phyloP scores from a whole-genome alignment of 2,113 vertebrate genomes.

The Oxyura jamaicensis region DNA sequence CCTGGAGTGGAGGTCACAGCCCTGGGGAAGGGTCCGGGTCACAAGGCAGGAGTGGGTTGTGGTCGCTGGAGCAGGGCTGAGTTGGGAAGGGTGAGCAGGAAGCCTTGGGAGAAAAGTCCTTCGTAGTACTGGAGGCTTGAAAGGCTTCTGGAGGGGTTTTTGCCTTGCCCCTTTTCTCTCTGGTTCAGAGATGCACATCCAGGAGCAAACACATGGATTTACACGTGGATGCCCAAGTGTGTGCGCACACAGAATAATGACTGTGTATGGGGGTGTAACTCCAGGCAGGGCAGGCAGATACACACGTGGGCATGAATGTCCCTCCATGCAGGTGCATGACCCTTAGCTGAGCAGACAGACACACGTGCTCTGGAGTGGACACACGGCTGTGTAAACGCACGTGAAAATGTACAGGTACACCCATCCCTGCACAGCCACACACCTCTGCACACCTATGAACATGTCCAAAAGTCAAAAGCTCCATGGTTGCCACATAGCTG shows the following conservation, averaged over 20 bases:
- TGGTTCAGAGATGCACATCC: neutral
- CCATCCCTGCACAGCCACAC: neutral
- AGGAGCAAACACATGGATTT: neutral
- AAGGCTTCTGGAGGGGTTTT: neutral
- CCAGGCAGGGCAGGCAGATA: neutral
- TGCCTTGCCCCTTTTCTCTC: neutral
- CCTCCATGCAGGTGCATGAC: neutral
- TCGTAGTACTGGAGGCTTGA: neutral
- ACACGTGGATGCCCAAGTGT: neutral
- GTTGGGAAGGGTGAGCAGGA: neutral
- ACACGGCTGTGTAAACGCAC: accelerated
- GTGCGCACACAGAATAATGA: neutral
- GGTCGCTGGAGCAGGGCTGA: neutral
- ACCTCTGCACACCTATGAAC: too few relatives aligned
- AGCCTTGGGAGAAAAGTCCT: neutral
- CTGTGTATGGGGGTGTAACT: neutral
- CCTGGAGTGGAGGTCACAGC: neutral
- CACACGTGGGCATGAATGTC: neutral
- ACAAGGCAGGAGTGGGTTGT: neutral
- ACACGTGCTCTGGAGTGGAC: neutral
- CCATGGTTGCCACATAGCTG: neutral
- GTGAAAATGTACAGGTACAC: neutral
- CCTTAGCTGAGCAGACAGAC: neutral
- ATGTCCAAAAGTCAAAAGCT: neutral
- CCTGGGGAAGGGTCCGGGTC: neutral